Evolutionary conservation across 1,140 invertebrate genomes (phyloP).

Genomic region (Heliconius himera): DNA sequence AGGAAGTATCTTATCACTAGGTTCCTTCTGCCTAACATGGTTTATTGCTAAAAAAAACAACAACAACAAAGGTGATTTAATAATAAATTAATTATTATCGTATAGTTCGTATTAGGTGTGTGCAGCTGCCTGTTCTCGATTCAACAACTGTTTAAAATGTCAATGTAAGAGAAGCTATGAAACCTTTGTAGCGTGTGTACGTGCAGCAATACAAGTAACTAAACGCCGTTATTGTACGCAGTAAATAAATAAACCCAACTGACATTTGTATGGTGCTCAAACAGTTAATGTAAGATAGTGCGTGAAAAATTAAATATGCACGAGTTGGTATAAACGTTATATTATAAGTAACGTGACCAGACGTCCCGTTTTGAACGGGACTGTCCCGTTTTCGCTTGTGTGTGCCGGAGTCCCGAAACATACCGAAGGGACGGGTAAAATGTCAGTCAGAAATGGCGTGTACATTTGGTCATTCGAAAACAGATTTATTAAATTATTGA

Average conservation of each 20-base stretch:
- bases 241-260: neutral
- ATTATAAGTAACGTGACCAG: no score
- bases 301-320: slow-evolving; percentile 44
- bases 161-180: slow-evolving; percentile 1
- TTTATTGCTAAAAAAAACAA: no score
- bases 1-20: no score
- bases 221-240: neutral
- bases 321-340: slow-evolving; percentile 39
- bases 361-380: no score
- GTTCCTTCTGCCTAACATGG: no score
- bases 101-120: neutral
- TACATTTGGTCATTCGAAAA: no score
- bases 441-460: no score
- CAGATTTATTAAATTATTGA: no score
- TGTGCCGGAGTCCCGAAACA: no score
- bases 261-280: slow-evolving; percentile 26
- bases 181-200: neutral
- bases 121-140: slow-evolving; percentile 1
- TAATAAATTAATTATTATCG: neutral
- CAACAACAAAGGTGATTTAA: neutral
- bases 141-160: neutral
- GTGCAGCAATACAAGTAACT: neutral
- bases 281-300: slow-evolving; percentile 29
- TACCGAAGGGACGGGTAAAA: no score
- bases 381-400: no score